A percentile compares a stretch with the other conserved stretches of the same genome.
Conservation (phyloP, 2,797 vertebrate species). For the Sebastes trivittatus region DNA sequence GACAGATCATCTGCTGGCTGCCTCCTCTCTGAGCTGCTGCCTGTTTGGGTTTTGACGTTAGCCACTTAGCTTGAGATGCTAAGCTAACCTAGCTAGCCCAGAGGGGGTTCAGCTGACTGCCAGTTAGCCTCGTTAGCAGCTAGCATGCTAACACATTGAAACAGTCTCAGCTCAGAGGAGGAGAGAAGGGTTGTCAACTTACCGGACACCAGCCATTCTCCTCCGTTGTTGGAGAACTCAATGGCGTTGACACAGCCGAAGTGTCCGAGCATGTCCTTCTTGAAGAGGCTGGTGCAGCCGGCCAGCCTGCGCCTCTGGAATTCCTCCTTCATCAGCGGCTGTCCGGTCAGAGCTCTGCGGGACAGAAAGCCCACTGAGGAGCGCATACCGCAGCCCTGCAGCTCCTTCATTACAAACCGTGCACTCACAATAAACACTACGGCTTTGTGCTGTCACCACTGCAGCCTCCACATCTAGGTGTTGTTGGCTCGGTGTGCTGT, state of each 20-base stretch:
- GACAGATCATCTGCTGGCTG: conserved; percentile 20
- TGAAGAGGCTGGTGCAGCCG: conserved; percentile 94
- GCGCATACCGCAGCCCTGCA: conserved; percentile 91
- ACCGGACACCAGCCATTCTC: conserved; percentile 98
- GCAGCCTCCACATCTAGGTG: conserved; percentile 36
- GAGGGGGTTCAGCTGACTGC: conserved; percentile 29
- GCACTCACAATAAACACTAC: background rate
- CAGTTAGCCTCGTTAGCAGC: conserved; percentile 29
- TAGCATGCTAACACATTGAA: conserved; percentile 62
- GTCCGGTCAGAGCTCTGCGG: conserved; percentile 90
- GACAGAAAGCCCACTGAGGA: conserved; percentile 95
- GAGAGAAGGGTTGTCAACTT: conserved; percentile 69
- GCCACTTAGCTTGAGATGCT: conserved; percentile 31
- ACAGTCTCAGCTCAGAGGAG: background rate
- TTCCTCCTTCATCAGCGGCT: conserved; percentile 93
- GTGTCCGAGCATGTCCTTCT: conserved; percentile 96
- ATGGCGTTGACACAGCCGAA: conserved; percentile 99
- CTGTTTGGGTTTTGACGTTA: conserved; percentile 25
- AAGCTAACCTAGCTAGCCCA: conserved; percentile 56
- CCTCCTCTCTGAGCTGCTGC: conserved; percentile 3
- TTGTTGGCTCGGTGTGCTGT: conserved; percentile 18
- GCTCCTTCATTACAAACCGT: conserved; percentile 81
- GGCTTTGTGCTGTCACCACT: conserved; percentile 17
- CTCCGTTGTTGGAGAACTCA: conserved; percentile 98
- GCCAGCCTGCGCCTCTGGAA: conserved; percentile 93